These are phyloP conservation scores for Odontothrips loti DNA, from an alignment of 2,888 invertebrate genomes.

Conservation along the genomic window DNA sequence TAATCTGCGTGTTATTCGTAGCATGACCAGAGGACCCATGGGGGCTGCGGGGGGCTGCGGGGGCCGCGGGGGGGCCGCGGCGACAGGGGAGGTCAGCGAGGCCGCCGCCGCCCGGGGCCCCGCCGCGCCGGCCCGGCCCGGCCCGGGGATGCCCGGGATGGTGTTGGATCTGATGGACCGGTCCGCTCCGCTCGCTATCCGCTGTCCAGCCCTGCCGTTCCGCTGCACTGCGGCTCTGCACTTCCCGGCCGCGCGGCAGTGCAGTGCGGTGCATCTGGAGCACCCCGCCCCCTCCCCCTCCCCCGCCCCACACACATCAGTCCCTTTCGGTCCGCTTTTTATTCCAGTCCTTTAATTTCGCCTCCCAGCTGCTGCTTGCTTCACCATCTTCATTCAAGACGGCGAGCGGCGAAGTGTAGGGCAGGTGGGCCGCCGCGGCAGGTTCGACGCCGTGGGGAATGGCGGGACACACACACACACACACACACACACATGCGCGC, in stretches of 20 bases:
- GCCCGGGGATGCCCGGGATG: background rate
- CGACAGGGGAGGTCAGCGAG: background rate
- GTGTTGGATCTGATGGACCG: background rate
- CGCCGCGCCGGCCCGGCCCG: background rate
- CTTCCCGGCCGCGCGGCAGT: background rate
- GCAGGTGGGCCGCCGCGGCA: too few relatives aligned
- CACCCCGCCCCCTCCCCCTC: background rate
- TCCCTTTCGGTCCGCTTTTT: background rate
- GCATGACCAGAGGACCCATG: background rate
- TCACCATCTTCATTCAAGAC: too few relatives aligned
- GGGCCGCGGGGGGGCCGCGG: background rate
- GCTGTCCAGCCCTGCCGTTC: background rate
- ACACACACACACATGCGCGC: background rate
- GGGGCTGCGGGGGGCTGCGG: background rate
- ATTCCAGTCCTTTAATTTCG: background rate
- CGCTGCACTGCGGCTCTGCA: background rate
- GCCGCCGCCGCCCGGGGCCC: background rate
- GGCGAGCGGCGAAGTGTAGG: too few relatives aligned
- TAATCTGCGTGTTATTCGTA: constrained; percentile 17
- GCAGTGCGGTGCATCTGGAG: background rate
- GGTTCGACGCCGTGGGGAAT: too few relatives aligned
- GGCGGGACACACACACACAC: background rate
- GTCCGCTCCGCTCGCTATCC: background rate
- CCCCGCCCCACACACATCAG: too few relatives aligned
- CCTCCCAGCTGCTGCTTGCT: too few relatives aligned